These are phyloP conservation scores for Otocyon megalotis DNA, from an alignment of 2,113 vertebrate species.

Conservation along the genomic window DNA sequence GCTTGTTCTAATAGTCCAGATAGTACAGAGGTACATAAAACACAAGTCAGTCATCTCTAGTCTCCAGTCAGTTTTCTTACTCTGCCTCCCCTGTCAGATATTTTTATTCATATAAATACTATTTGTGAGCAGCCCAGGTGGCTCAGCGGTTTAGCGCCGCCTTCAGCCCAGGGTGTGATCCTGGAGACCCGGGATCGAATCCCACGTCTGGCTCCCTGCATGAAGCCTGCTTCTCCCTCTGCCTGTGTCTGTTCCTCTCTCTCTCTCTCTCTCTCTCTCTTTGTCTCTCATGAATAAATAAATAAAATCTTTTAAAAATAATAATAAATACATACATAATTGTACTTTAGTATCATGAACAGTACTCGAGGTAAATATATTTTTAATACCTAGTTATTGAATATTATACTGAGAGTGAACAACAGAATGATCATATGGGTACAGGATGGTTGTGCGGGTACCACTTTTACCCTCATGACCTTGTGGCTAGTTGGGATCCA, in stretches of 20 bases:
- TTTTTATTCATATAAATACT: not conserved
- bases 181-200: no score
- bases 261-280: no score
- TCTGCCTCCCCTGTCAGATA: not conserved
- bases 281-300: no score
- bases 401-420: not conserved
- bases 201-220: no score
- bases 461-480: not conserved
- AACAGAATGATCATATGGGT: not conserved
- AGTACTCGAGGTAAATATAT: not conserved
- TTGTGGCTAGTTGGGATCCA: not conserved
- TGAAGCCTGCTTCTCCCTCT: no score
- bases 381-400: not conserved
- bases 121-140: not conserved
- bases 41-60: not conserved
- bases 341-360: not conserved
- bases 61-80: not conserved
- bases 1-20: not conserved
- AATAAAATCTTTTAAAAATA: no score
- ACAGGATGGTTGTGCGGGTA: not conserved
- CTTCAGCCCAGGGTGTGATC: no score
- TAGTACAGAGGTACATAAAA: not conserved
- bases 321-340: no score
- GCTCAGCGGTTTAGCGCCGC: no score
- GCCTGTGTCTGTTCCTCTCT: no score